Base-by-base conservation (phyloP, 2,797 vertebrate genomes). In the Xenentodon cancila region DNA sequence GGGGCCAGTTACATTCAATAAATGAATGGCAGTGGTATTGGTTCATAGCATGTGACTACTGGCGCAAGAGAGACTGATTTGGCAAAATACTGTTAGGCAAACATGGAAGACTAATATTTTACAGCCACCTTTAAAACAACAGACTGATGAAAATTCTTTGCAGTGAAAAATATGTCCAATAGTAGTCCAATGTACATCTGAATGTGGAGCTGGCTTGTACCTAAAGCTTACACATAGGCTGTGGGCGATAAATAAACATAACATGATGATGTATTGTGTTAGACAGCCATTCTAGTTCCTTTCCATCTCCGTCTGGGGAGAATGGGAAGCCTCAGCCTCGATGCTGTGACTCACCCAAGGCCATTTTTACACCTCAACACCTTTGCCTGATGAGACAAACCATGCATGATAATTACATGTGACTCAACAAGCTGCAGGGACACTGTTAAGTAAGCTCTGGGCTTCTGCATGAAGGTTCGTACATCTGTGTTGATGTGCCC, bases 281-380 rank as follows among this genome's bases (percentile, higher is more conserved):
- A 52, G 73, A 82, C 79, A 81, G 71, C 69, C 37, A 77, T 75
- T 72, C 68, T 40, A 62, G 56, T 84, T 77, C 69, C 73, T 88
- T 67, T 74, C 65, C 54, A 57, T 71, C 55, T 82, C 69, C 71
- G 70, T 63, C 43, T 40, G 53, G 59, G 85, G 69, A 15, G 56
- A 74, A 82, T 53, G 50, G 57, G 67, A 83, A 81, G 71, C 79
- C 79, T 77, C 55, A 66, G 67, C 64, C 72, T 59, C 68, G 57
- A 77, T 43, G 60, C 81, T 71, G 70, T 84, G 83, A 89, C 73
- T 89, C 82, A 83, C 82, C 73, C 74, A 79, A 77, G 77, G 86
- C 82, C 85, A 73, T 84, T 91, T 91, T 84, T 82, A 89, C 86
- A 91, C 85, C 84, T 88, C 59, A 22, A 80, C 84, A 87, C 86